Base-by-base conservation (phyloP, 2,888 invertebrate species). In the Beris morrisii region DNA sequence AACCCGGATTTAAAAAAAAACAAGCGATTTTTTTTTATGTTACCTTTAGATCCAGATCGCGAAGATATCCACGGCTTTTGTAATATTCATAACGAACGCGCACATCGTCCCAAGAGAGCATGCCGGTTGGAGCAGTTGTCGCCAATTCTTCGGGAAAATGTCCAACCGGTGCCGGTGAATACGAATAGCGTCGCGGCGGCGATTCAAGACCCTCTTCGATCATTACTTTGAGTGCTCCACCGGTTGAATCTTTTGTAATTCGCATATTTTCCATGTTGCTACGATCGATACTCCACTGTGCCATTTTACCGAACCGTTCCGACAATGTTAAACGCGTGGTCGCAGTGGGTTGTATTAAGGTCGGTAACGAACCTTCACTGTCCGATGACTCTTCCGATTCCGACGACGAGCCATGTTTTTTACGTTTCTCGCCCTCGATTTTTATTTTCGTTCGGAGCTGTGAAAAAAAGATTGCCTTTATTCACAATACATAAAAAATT, bases 241-340 rank as follows among this genome's bases (percentile, higher is more conserved):
- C 87, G 54, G 87, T 82, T 69, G 88, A 88, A 67, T 90, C 90
- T 70, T 92, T 88, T 67, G 93, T 92, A 71, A 92, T 93, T 66
- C 90, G 84, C 90, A 92, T 92, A 76, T 92, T 92, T 79, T 92
- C 92, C 76, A 93, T 88, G 61, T 92, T 90, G 13, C 85, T 86
- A 11, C 93, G 84, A 79, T 93, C 93, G 4, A 91, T 89, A 69
- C 91, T 91, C 92, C 93, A 93, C 76, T 93, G 93, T 28, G 93
- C 93, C 88, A 94, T 92, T 83, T 93, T 93, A 70, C 93, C 93
- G 81, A 94, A 94, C 28, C 91, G 85, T 80, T 94, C 93, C 0
- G 93, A 93, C 12, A 94, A 82, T 0, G 93, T 93, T 75, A 94
- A 81, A 67, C 87, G 79, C 45, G 85, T 85, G 2, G 85, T 84